Conservation (phyloP, 2,797 vertebrate species). For the Lagocephalus sceleratus region DNA sequence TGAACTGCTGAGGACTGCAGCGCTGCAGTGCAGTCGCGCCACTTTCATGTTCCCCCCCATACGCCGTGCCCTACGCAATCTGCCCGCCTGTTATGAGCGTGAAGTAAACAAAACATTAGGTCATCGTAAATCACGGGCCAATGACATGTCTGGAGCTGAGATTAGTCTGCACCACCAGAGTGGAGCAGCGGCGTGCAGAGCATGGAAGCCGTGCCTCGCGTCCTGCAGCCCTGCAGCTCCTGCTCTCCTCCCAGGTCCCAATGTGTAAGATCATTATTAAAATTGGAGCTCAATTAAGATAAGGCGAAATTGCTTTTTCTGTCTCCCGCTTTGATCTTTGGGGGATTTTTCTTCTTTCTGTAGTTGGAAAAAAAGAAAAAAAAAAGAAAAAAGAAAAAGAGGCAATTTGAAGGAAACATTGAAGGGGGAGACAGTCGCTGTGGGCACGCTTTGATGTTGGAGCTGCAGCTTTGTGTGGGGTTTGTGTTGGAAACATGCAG, state of each 20-base stretch:
- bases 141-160: slow-evolving; percentile 63
- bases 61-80: slow-evolving; percentile 59
- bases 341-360: slow-evolving; percentile 69
- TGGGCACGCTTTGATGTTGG: slow-evolving; percentile 73
- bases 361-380: too few relatives aligned
- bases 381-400: slow-evolving; percentile 62
- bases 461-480: slow-evolving; percentile 39
- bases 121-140: slow-evolving; percentile 75
- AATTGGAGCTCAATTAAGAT: slow-evolving; percentile 85
- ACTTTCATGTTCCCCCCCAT: slow-evolving; percentile 72
- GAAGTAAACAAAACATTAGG: slow-evolving; percentile 79
- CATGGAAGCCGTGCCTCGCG: slow-evolving; percentile 20
- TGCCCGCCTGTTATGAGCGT: slow-evolving; percentile 68
- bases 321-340: slow-evolving; percentile 77
- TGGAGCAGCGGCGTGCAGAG: slow-evolving; percentile 36
- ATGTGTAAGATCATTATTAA: slow-evolving; percentile 82
- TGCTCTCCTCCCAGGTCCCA: slow-evolving; percentile 71
- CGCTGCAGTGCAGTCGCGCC: slow-evolving; percentile 33
- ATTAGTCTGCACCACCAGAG: slow-evolving; percentile 45
- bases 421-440: slow-evolving; percentile 35
- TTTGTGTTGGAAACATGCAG: slow-evolving; percentile 52
- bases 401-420: slow-evolving; percentile 50
- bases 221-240: slow-evolving; percentile 54
- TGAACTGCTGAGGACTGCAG: slow-evolving; percentile 49
- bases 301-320: slow-evolving; percentile 82